Base-by-base conservation (phyloP, 2,888 invertebrate species). In the Macaria notata region DNA sequence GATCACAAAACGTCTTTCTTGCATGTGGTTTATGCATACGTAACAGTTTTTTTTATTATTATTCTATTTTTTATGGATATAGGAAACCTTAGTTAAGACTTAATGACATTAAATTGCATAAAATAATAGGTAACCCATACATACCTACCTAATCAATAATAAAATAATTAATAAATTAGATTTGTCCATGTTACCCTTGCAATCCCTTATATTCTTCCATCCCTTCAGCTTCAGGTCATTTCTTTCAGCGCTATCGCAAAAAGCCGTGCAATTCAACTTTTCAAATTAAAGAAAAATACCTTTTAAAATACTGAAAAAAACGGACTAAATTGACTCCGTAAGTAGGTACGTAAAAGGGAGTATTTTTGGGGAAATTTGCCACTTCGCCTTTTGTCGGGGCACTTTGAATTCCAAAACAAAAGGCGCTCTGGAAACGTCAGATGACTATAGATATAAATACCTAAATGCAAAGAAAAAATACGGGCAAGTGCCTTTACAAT, bases 381-480 rank as follows among this genome's bases (percentile, higher is more conserved):
- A 51, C 50, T 56, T 51, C 36, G 50, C 51, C 51, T 51, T 56
- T 56, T 51, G 50, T 51, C 56, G 56, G 8, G 47, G 9, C 51
- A 56, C 56, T 56, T 56, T 56, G 56, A 56, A 38, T 51, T 47
- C 39, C 47, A 51, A 56, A 51, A 56, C 56, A 56, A 56, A 56
- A 56, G 56, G 50, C 38, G 19, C 42, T 9, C 43, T 43, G 47
- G 29, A 56, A 51, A 43, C 56, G 56, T 56, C 47, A 47, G 56
- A 51, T 50, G 51, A 51, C 56, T 56, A 43, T 51, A 51, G 51
- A 56, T 47, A 56, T 56, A 56, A 56, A n/a, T n/a, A n/a, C n/a
- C n/a, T n/a, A n/a, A n/a, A 56, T 56, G 51, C 51, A 44, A 46
- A 56, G 51, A 41, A 56, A 56, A 50, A 56, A 51, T 36, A 51